Evolutionary conservation across 2,888 invertebrate genomes (phyloP).

Genomic region (Ennomos fuscantarius): DNA sequence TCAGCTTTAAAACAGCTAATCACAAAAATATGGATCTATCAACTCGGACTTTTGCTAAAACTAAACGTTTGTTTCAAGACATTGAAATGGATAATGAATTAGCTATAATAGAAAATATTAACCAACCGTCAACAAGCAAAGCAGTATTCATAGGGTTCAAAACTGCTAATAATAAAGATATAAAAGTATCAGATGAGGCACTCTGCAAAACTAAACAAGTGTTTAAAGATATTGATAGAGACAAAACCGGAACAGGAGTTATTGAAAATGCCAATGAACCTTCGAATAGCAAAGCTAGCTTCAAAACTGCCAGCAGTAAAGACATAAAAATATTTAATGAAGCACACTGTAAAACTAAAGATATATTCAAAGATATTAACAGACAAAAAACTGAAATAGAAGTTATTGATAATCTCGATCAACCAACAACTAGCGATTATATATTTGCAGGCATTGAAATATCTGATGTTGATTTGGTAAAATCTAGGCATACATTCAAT

Average conservation of each 20-base stretch:
- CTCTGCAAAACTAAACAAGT: constrained; percentile 52
- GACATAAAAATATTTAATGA: constrained; percentile 56
- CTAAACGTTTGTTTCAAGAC: constrained; percentile 47
- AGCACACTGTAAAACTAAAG: constrained; percentile 53
- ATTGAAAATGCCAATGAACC: constrained; percentile 13
- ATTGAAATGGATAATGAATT: constrained; percentile 9
- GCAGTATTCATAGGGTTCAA: constrained; percentile 40
- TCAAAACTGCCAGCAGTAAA: constrained; percentile 68
- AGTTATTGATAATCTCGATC: neutral
- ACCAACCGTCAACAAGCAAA: constrained; percentile 7
- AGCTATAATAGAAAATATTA: constrained; percentile 1
- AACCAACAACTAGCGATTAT: constrained; percentile 19
- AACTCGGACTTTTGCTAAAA: constrained; percentile 50
- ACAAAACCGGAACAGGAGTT: neutral
- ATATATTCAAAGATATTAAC: constrained; percentile 41
- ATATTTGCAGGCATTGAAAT: constrained; percentile 55
- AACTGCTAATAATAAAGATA: constrained; percentile 58
- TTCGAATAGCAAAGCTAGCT: constrained; percentile 45
- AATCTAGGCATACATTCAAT: constrained; percentile 48
- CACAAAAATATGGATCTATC: constrained; percentile 66
- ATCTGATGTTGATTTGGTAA: constrained; percentile 53
- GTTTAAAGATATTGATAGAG: constrained; percentile 49
- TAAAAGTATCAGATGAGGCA: constrained; percentile 51
- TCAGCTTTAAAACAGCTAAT: constrained; percentile 67
- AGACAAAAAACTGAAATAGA: neutral